A percentile compares a stretch with the other conserved stretches of the same genome.
These are phyloP conservation scores for Puma concolor DNA, from an alignment of 2,113 vertebrate species.

Conservation along the genomic window DNA sequence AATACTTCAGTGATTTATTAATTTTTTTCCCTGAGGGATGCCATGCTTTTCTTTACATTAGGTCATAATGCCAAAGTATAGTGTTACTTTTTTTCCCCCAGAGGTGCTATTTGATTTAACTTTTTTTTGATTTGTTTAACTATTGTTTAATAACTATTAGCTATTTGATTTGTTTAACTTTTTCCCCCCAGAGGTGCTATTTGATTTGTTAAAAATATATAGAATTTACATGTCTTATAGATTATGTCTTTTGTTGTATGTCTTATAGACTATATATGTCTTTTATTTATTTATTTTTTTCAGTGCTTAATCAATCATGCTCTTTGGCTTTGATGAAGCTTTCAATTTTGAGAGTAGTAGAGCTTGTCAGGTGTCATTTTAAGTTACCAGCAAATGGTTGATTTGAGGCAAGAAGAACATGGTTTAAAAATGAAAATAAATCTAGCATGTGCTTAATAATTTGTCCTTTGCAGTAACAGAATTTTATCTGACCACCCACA, in stretches of 20 bases:
- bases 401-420: constrained; percentile 81
- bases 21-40: not conserved
- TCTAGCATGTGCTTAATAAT: constrained; percentile 87
- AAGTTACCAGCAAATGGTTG: constrained; percentile 76
- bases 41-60: not conserved
- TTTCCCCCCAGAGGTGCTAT: not conserved
- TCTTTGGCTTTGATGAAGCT: constrained; percentile 74
- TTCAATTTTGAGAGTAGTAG: constrained; percentile 79
- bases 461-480: constrained; percentile 88
- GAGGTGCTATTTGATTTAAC: not conserved
- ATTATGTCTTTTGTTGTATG: constrained; percentile 58
- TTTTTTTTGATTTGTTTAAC: no score
- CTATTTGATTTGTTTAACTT: not conserved
- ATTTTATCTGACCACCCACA: constrained; percentile 91
- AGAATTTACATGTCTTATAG: constrained; percentile 65
- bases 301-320: constrained; percentile 57
- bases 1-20: not conserved
- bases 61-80: constrained; percentile 49
- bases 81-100: constrained; percentile 27
- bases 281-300: constrained; percentile 58
- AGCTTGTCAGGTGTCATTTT: constrained; percentile 84
- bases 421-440: constrained; percentile 84
- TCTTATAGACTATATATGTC: constrained; percentile 75
- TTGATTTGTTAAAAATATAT: not conserved
- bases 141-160: no score